A percentile compares a stretch with the other conserved stretches of the same genome.
Evolutionary conservation across 2,113 vertebrate genomes (phyloP).

Genomic region (Pongo pygmaeus): DNA sequence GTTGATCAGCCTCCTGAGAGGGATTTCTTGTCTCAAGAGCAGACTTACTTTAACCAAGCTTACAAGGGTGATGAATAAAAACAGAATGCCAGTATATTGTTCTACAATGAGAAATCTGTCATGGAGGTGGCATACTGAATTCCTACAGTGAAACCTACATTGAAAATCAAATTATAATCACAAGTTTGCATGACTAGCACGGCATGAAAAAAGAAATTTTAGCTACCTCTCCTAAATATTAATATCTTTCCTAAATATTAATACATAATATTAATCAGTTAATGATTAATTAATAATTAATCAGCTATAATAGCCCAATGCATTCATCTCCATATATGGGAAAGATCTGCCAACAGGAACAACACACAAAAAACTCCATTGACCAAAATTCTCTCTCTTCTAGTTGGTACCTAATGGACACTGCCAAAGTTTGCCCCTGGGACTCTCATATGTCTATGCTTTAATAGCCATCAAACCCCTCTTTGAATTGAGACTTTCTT

Average conservation of each 20-base stretch:
- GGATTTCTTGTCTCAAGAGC: not conserved
- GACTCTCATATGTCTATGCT: not conserved
- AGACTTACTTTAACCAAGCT: conserved; percentile 30
- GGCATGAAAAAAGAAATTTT: not conserved
- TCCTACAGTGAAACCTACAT: not conserved
- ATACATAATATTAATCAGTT: too few relatives aligned
- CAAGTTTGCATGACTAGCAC: not conserved
- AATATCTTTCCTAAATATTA: not conserved
- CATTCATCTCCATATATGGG: not conserved
- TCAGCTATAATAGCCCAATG: not conserved
- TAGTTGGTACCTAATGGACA: not conserved
- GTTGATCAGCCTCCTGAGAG: not conserved
- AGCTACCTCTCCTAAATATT: not conserved
- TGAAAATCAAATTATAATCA: conserved; percentile 25
- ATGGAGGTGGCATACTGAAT: not conserved
- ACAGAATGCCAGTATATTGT: not conserved
- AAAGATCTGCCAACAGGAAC: not conserved
- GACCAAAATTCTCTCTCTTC: not conserved
- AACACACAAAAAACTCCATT: not conserved
- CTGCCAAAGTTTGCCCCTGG: not conserved
- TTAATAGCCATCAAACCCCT: not conserved
- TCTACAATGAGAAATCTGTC: conserved; percentile 16
- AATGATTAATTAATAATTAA: too few relatives aligned
- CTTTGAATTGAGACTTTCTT: not conserved
- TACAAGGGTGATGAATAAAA: not conserved